A percentile compares a stretch with the other conserved stretches of the same genome.
Conservation (phyloP, 2,797 vertebrate species). For the Furcifer pardalis region DNA sequence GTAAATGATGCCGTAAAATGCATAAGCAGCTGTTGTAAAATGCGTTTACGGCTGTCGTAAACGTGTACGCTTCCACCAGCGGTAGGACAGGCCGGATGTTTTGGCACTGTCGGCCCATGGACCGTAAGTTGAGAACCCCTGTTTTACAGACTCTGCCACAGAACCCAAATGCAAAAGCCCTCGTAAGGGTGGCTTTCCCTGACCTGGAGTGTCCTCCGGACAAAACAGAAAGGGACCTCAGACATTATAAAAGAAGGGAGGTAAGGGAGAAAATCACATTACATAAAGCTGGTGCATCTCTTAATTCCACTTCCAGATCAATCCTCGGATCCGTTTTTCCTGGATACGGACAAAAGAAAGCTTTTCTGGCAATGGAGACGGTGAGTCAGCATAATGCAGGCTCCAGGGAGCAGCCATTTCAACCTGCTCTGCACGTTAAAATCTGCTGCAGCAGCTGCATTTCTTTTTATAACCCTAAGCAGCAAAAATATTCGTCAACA, state of each 20-base stretch:
- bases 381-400: slow-evolving; percentile 14
- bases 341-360: not conserved
- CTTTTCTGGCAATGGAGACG: not conserved
- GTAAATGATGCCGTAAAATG: too few relatives aligned
- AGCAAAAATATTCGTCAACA: not conserved
- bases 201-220: too few relatives aligned
- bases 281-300: not conserved
- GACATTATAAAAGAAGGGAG: not conserved
- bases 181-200: too few relatives aligned
- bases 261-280: not conserved
- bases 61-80: too few relatives aligned
- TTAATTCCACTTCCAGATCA: not conserved
- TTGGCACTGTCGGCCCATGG: too few relatives aligned
- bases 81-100: too few relatives aligned
- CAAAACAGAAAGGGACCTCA: too few relatives aligned
- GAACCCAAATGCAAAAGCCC: too few relatives aligned
- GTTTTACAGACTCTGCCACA: too few relatives aligned
- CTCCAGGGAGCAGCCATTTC: not conserved
- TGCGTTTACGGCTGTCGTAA: too few relatives aligned
- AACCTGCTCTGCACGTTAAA: slow-evolving; percentile 5
- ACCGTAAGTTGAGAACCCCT: too few relatives aligned
- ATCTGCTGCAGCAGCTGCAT: not conserved
- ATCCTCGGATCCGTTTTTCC: not conserved
- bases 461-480: slow-evolving; percentile 42
- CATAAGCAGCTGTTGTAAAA: too few relatives aligned